A percentile compares a stretch with the other conserved stretches of the same genome.
phyloP scores from a whole-genome alignment of 2,888 invertebrate genomes.

The Bellardia pandia region DNA sequence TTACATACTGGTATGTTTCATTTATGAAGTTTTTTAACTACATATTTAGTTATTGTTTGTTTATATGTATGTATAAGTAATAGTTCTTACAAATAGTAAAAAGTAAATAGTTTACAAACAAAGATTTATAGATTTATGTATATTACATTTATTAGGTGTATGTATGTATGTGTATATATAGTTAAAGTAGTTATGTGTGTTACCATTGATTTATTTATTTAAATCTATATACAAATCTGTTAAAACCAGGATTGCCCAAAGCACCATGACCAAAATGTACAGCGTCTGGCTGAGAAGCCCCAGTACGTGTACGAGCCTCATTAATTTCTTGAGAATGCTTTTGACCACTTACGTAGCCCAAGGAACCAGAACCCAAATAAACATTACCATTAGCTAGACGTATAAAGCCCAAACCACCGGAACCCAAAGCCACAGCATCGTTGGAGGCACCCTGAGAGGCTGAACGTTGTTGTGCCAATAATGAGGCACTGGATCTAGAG shows the following conservation, averaged over 20 bases:
- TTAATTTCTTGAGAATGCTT: constrained; percentile 78
- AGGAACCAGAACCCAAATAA: constrained; percentile 83
- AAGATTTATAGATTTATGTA: constrained; percentile 18
- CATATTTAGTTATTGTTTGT: neutral
- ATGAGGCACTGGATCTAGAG: constrained; percentile 76
- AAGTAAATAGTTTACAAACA: constrained; percentile 19
- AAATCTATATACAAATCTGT: constrained; percentile 64
- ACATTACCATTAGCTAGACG: constrained; percentile 83
- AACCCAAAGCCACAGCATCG: constrained; percentile 82
- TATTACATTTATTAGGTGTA: constrained; percentile 38
- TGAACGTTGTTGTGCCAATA: constrained; percentile 73
- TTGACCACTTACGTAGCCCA: constrained; percentile 83
- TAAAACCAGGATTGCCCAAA: constrained; percentile 74
- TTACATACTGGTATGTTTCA: neutral
- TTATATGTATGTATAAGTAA: neutral
- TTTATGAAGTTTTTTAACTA: neutral
- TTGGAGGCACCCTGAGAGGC: constrained; percentile 61
- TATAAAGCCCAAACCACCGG: constrained; percentile 83
- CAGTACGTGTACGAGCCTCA: constrained; percentile 81
- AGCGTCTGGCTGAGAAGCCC: constrained; percentile 78
- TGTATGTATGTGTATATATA: constrained; percentile 15
- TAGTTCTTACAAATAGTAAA: neutral
- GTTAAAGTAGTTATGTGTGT: neutral
- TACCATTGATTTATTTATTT: constrained; percentile 55
- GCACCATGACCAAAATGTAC: constrained; percentile 82